Evolutionary conservation across 2,888 invertebrate species (phyloP), one percentile per base, ranked within the genome.

Genomic region (Stegophylla sp.): DNA sequence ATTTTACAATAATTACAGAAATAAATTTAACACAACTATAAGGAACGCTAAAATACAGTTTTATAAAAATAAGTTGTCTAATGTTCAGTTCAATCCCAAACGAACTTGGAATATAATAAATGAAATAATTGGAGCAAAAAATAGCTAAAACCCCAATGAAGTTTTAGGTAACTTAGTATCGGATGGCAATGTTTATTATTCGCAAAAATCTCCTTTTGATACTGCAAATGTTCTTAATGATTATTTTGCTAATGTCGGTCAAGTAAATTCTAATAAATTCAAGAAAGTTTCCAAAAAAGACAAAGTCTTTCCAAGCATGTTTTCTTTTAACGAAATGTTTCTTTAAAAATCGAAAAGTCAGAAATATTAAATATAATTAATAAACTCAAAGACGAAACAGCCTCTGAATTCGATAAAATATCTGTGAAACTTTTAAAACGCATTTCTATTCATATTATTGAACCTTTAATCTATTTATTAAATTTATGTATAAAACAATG

Each of bases 1-100:
- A 34, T 59, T 23, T 59, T 59, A 59, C 56, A 59, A 34, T 64
- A 66, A 66, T 20, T 66, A 45, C 23, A 66, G 41, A 66, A 66
- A 66, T 34, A 10, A 23, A 20, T 23, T 41, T 0, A 66, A 43
- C 13, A 15, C 20, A 43, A 10, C 15, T 3, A 12, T 66, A 43
- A 66, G 66, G 43, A 15, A 41, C n/a, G 20, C 43, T 1, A 66
- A 66, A 43, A 66, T 20, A 1, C 0, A 15, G 13, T 66, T 66
- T 20, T 66, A 66, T 43, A 66, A 43, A 66, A 9, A 41, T 13
- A 2, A 66, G 43, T 66, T 66, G 20, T 10, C 45, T 43, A 23
- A 45, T 20, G 20, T 9, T n/a, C n/a, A 10, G 12, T 10, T 17
- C 20, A 20, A 26, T 13, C 59, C 59, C 3, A 59, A 59, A 59